Evolutionary conservation across 2,113 vertebrate genomes (phyloP).

Genomic region (Oenanthe oenanthe): DNA sequence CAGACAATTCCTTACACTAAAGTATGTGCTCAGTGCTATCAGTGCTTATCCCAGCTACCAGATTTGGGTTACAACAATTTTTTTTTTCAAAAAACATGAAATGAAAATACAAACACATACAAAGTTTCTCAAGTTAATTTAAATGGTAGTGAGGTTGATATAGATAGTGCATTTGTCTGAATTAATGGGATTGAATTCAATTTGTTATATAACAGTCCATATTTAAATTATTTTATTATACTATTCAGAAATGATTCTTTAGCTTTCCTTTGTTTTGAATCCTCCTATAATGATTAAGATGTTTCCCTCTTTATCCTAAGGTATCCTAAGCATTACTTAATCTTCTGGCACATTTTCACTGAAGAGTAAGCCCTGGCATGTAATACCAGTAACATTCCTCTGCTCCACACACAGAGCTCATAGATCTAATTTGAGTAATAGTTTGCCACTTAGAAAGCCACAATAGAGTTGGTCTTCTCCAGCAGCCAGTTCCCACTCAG

Average conservation of each 20-base stretch:
- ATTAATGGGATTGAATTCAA: background rate
- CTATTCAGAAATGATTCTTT: background rate
- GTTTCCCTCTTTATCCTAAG: background rate
- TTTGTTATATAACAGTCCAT: background rate
- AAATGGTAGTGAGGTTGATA: background rate
- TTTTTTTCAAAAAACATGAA: background rate
- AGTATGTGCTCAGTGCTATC: background rate
- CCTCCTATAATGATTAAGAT: background rate
- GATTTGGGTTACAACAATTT: background rate
- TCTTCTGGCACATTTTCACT: background rate
- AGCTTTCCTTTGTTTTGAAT: background rate
- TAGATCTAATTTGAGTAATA: background rate
- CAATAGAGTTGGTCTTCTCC: background rate
- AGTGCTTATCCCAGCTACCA: background rate
- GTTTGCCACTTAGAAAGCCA: background rate
- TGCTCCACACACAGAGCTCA: background rate
- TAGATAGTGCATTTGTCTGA: background rate
- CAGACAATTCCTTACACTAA: slow-evolving; percentile 24
- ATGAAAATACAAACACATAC: background rate
- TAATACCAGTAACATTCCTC: background rate
- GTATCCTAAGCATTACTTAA: background rate
- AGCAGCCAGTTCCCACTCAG: background rate
- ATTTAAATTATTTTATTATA: background rate
- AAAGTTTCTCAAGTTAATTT: slow-evolving; percentile 18
- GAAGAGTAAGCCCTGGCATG: background rate